Evolutionary conservation across 2,888 invertebrate genomes (phyloP).

Genomic region (Mythimna ferrago): DNA sequence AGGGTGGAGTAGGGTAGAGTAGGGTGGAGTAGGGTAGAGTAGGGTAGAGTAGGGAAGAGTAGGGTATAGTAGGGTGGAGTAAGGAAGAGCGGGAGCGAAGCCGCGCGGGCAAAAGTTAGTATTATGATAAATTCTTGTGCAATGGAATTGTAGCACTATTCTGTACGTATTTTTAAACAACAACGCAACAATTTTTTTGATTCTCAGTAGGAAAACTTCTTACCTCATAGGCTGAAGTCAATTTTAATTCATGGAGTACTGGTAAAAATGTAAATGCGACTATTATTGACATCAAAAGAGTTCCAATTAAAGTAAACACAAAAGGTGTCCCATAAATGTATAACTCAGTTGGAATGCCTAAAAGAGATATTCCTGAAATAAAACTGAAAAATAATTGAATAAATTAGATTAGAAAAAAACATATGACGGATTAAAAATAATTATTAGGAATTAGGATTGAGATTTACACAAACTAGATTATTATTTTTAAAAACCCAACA

Average conservation of each 20-base stretch:
- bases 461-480: not conserved
- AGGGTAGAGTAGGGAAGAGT: too few species aligned
- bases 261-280: conserved; percentile 92
- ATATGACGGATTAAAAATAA: not conserved
- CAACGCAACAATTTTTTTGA: not conserved
- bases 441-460: too few species aligned
- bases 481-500: not conserved
- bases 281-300: conserved; percentile 91
- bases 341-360: conserved; percentile 95
- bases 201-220: conserved; percentile 9
- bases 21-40: too few species aligned
- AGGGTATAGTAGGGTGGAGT: too few species aligned
- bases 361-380: conserved; percentile 94
- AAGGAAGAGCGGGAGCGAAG: too few species aligned
- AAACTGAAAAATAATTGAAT: conserved; percentile 86
- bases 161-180: too few species aligned
- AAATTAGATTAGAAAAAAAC: not conserved
- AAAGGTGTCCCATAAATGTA: conserved; percentile 95
- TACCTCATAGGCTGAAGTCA: conserved; percentile 95
- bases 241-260: conserved; percentile 92
- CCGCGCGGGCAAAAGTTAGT: too few species aligned
- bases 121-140: too few species aligned
- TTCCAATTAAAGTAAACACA: conserved; percentile 91
- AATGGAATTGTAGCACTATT: too few species aligned
- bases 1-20: too few species aligned